Conservation (phyloP, 2,797 vertebrate genomes). For the Myiotriccus ornatus region DNA sequence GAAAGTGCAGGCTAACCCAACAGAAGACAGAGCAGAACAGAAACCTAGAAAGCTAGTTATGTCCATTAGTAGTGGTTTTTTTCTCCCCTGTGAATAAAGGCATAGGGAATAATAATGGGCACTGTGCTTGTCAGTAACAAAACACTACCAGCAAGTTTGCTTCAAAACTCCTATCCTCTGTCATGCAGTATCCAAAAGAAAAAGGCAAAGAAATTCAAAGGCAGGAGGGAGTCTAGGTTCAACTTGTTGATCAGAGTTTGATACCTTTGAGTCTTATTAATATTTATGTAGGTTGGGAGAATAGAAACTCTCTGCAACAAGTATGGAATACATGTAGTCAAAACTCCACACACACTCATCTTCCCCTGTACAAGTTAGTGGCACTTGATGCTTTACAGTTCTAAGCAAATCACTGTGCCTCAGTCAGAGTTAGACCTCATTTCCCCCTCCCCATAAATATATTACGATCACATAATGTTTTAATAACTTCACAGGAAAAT, state of each 20-base stretch:
- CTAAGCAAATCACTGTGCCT: conserved; percentile 21
- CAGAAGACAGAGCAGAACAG: neutral
- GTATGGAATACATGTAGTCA: neutral
- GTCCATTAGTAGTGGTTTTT: conserved; percentile 21
- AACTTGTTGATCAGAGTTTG: conserved; percentile 35
- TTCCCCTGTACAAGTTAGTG: neutral
- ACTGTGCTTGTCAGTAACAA: conserved; percentile 36
- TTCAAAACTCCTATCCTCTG: neutral
- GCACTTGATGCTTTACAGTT: neutral
- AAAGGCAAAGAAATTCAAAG: conserved; percentile 34
- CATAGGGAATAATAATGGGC: conserved; percentile 18
- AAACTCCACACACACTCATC: neutral
- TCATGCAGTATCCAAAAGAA: neutral
- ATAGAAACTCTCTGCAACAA: neutral
- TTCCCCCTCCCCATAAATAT: conserved; percentile 58
- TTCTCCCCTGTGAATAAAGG: conserved; percentile 5
- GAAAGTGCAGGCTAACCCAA: neutral
- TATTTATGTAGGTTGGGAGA: conserved; percentile 17
- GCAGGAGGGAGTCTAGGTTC: conserved; percentile 18
- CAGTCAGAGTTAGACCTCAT: conserved; percentile 54
- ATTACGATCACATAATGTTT: conserved; percentile 58
- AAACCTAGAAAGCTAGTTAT: conserved; percentile 10
- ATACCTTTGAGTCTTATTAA: conserved; percentile 24
- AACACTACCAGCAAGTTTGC: neutral
- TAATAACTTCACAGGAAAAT: conserved; percentile 60